Percentiles rank a stretch among this genome's conserved stretches.
Evolutionary conservation across 2,797 vertebrate genomes (phyloP).

Genomic region (Poecilia gillii): DNA sequence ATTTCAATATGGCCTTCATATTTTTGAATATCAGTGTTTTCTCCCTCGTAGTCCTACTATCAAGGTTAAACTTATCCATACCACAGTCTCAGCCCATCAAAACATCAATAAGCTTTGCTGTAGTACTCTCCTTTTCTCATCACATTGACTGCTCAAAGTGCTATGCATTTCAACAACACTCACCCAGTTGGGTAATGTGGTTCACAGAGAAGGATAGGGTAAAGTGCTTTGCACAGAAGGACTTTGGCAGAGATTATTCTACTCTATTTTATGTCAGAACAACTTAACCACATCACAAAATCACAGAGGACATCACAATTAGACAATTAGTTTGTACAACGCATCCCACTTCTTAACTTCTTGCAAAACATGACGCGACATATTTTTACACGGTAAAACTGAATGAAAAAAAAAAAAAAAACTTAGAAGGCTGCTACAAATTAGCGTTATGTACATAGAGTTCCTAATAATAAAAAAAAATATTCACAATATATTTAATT

Average conservation of each 20-base stretch:
- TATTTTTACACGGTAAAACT: not conserved
- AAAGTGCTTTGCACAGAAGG: not conserved
- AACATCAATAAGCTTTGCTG: not conserved
- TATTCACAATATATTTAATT: constrained; percentile 57
- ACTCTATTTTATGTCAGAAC: not conserved
- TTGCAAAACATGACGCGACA: not conserved
- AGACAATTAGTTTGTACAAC: not conserved
- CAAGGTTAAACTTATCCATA: not conserved
- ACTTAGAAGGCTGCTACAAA: not conserved
- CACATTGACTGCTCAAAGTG: not conserved
- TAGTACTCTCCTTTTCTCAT: not conserved
- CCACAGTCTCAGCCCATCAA: not conserved
- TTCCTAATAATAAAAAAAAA: constrained; percentile 1
- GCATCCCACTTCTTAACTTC: not conserved
- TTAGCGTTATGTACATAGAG: not conserved
- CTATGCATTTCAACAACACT: not conserved
- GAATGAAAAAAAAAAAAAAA: not conserved
- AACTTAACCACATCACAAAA: not conserved
- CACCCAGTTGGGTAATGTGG: not conserved
- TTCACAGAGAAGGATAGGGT: not conserved
- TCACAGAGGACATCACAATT: not conserved
- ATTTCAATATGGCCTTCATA: not conserved
- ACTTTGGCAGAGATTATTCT: not conserved
- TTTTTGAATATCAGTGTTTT: not conserved
- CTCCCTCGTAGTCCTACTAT: not conserved